Base-by-base conservation (phyloP, 2,113 vertebrate species). In the Gyps fulvus region DNA sequence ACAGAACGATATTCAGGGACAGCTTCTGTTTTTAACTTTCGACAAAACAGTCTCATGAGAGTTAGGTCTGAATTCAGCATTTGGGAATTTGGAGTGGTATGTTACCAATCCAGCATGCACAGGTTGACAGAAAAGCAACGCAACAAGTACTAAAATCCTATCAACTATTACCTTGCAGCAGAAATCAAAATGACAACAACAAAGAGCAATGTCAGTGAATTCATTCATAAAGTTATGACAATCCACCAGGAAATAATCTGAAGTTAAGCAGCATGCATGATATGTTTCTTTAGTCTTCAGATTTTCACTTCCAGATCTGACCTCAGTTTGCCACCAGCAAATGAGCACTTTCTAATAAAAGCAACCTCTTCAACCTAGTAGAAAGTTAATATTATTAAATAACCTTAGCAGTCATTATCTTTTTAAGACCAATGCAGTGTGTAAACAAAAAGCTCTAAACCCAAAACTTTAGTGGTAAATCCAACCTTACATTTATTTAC, bases 101-200 rank as follows among this genome's bases (percentile, higher is more conserved):
- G 18, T 47, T n/a, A 85, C 36, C 49, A 57, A 40, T 3, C 3
- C 55, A 49, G 15, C 1, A 1, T 0, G 26, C 0, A 13, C 2
- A 2, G 7, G 17, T 2, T 61, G 40, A 83, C 26, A 83, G 38
- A 74, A 83, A 52, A 55, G 38, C 50, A 74, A 67, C 0, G 6
- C 49, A 43, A 0, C 11, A 83, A 38, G 36, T 32, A 59, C 18
- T 13, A 82, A 29, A 83, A 29, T 67, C 74, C 26, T 50, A 79
- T 7, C n/a, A 87, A 63, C 59, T n/a, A 49, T 7, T 34, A 65
- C 9, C 17, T 52, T 40, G 40, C 54, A 89, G 40, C 49, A 91
- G 40, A 49, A 91, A 57, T 36, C 71, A 34, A 83, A 92, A 34
- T 16, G 19, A 66, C 45, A 58, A 54, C 21, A 61, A 58, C 43